These are phyloP conservation scores for Dolichopus griseipennis DNA, from an alignment of 2,888 invertebrate species.

Conservation along the genomic window DNA sequence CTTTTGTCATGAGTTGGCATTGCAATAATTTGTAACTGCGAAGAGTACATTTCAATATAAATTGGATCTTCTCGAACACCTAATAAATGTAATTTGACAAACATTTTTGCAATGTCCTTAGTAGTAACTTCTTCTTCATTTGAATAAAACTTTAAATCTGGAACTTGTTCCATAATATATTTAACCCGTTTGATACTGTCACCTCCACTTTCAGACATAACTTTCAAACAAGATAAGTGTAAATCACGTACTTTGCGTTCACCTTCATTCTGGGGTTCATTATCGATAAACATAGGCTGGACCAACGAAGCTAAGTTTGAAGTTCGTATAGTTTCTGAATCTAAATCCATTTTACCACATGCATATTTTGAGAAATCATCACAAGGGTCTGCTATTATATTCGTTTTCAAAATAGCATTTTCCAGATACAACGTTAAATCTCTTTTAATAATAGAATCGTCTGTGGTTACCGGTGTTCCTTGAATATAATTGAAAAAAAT, in stretches of 20 bases:
- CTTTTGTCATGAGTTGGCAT: too few species aligned
- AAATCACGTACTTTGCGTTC: neutral
- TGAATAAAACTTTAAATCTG: neutral
- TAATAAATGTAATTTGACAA: neutral
- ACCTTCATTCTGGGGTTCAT: neutral
- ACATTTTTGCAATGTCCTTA: neutral
- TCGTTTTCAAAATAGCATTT: too few species aligned
- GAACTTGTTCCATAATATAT: neutral
- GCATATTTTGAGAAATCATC: neutral
- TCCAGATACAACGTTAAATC: too few species aligned
- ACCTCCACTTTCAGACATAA: neutral
- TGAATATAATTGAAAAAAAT: too few species aligned
- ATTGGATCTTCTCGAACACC: neutral
- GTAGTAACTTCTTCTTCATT: neutral
- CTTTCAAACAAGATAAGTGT: neutral
- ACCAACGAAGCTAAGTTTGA: neutral
- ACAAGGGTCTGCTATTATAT: neutral
- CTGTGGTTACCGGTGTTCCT: too few species aligned
- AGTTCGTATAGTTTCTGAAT: neutral
- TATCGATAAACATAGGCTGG: neutral
- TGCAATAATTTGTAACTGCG: too few species aligned
- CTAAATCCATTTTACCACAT: neutral
- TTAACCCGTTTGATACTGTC: neutral
- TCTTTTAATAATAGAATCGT: too few species aligned
- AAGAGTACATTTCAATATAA: neutral